These are phyloP conservation scores for Muntiacus reevesi DNA, from an alignment of 2,113 vertebrate species.

Conservation along the genomic window DNA sequence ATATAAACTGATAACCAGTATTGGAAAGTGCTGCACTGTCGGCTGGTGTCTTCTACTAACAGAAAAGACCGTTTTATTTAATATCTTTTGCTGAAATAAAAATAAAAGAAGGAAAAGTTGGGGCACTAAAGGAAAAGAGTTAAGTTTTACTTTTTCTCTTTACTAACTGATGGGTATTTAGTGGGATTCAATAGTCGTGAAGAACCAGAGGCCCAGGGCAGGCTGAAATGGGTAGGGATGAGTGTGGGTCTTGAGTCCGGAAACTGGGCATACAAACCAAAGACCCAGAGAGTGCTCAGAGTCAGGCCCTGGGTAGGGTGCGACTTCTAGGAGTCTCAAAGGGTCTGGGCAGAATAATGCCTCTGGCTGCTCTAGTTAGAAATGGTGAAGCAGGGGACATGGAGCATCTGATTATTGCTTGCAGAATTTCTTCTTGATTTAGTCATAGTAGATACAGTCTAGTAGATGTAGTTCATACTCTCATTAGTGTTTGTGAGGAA, in stretches of 20 bases:
- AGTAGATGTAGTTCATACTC: not conserved
- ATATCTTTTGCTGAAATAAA: not conserved
- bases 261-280: not conserved
- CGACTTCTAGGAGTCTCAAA: not conserved
- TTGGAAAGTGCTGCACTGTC: not conserved
- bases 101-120: not conserved
- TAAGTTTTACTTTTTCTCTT: not conserved
- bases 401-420: not conserved
- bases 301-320: fast-evolving
- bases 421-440: not conserved
- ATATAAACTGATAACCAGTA: not conserved
- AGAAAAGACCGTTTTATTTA: not conserved
- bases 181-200: not conserved
- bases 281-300: not conserved
- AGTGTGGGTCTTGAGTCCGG: not conserved
- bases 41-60: not conserved
- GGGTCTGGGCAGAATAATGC: not conserved
- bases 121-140: not conserved
- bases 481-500: not conserved
- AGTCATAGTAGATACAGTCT: not conserved
- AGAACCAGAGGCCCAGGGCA: not conserved
- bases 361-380: not conserved
- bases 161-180: not conserved
- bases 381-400: not conserved
- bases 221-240: fast-evolving